These are phyloP conservation scores for Anthoptus insignis DNA, from an alignment of 2,888 invertebrate genomes.

Conservation along the genomic window DNA sequence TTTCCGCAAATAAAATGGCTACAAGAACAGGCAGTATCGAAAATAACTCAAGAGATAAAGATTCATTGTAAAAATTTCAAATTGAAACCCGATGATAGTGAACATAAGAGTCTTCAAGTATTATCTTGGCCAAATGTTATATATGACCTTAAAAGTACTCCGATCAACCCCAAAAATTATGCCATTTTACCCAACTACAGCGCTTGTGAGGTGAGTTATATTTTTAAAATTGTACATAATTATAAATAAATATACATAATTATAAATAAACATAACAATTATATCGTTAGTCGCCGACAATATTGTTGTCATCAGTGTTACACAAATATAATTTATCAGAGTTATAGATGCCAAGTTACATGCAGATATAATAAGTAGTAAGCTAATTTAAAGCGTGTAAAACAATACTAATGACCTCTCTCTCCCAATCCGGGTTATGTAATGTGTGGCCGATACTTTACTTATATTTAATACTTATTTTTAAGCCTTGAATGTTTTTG, in stretches of 20 bases:
- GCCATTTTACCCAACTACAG: not conserved
- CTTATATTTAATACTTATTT: too few species aligned
- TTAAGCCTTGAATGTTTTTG: too few species aligned
- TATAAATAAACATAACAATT: too few species aligned
- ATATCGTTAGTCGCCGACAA: too few species aligned
- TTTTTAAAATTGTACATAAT: not conserved
- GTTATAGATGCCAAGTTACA: too few species aligned
- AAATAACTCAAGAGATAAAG: conserved; percentile 9
- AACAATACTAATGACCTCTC: too few species aligned
- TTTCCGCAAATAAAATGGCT: conserved; percentile 14
- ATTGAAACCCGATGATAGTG: not conserved
- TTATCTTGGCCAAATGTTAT: conserved; percentile 13
- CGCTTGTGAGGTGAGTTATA: conserved; percentile 17
- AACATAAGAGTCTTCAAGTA: conserved; percentile 8
- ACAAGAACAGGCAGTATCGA: not conserved
- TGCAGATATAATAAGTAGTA: too few species aligned
- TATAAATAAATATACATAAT: not conserved
- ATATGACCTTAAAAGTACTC: not conserved
- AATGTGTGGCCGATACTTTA: too few species aligned
- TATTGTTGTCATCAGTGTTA: too few species aligned
- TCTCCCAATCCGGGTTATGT: too few species aligned
- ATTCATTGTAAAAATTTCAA: conserved; percentile 23
- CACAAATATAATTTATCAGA: too few species aligned
- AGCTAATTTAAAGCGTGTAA: too few species aligned
- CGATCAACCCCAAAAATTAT: not conserved